These are phyloP conservation scores for Campoplex capitator DNA, from an alignment of 2,888 invertebrate species.

Conservation along the genomic window DNA sequence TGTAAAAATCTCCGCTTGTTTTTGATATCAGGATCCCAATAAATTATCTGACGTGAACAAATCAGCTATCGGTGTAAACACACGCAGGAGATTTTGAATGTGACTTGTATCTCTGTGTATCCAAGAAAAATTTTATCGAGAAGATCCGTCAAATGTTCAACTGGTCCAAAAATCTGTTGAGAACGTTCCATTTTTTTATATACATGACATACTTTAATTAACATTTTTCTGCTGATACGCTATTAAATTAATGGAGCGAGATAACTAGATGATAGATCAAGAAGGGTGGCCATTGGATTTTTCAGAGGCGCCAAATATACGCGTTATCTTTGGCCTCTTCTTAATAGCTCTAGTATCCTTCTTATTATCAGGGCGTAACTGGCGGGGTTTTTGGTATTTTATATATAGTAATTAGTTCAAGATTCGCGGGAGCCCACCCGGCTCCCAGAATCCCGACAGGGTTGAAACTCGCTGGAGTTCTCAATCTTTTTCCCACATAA, in stretches of 20 bases:
- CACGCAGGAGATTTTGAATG: slow-evolving; percentile 3
- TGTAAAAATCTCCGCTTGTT: slow-evolving; percentile 44
- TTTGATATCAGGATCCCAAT: slow-evolving; percentile 43
- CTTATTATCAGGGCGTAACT: slow-evolving; percentile 73
- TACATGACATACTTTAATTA: not conserved
- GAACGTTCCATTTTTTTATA: not conserved
- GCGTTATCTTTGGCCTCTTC: slow-evolving; percentile 58
- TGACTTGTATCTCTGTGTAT: slow-evolving; percentile 5
- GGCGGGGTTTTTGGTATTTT: slow-evolving; percentile 74
- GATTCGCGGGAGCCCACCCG: slow-evolving; percentile 72
- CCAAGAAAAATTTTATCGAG: slow-evolving; percentile 13
- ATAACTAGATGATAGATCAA: slow-evolving; percentile 45
- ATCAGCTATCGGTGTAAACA: slow-evolving; percentile 39
- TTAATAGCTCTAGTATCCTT: slow-evolving; percentile 65
- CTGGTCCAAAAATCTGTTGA: not conserved
- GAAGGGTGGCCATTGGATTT: slow-evolving; percentile 67
- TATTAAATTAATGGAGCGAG: slow-evolving; percentile 28
- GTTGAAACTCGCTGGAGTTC: slow-evolving; percentile 42
- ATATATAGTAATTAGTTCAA: slow-evolving; percentile 78
- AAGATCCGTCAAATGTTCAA: slow-evolving; percentile 15
- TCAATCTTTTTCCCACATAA: slow-evolving; percentile 35
- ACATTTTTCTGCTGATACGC: slow-evolving; percentile 11
- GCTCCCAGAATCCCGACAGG: slow-evolving; percentile 65
- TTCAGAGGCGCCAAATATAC: slow-evolving; percentile 75
- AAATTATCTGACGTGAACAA: slow-evolving; percentile 33